Evolutionary conservation across 2,888 invertebrate genomes (phyloP).

Genomic region (Encarsia formosa): DNA sequence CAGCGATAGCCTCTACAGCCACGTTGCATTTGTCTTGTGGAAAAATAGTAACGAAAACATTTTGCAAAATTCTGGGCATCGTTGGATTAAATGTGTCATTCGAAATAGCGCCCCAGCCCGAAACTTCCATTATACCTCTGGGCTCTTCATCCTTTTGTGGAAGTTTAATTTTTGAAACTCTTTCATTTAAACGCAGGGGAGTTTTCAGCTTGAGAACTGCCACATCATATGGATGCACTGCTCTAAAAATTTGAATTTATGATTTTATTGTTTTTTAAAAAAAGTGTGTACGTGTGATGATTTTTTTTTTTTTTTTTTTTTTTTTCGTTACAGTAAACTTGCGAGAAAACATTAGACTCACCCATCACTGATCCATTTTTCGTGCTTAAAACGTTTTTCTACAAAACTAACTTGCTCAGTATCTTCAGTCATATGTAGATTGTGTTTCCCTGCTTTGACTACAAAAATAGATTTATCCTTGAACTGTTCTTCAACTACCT

Average conservation of each 20-base stretch:
- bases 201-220: constrained; percentile 51
- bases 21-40: background rate
- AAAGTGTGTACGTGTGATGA: too few relatives aligned
- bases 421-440: background rate
- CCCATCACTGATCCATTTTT: background rate
- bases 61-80: background rate
- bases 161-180: constrained; percentile 45
- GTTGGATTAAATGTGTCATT: background rate
- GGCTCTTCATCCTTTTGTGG: constrained; percentile 41
- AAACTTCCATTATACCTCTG: constrained; percentile 43
- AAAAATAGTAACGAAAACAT: background rate
- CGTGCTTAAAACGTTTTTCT: background rate
- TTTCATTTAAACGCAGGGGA: constrained; percentile 39
- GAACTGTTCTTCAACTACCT: too few relatives aligned
- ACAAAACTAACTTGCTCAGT: background rate
- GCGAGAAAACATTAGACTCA: too few relatives aligned
- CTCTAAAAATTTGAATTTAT: too few relatives aligned
- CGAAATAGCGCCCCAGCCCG: constrained; percentile 51
- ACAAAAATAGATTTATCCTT: background rate
- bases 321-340: too few relatives aligned
- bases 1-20: background rate
- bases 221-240: constrained; percentile 52
- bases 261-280: too few relatives aligned
- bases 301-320: too few relatives aligned
- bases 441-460: background rate